These are phyloP conservation scores for Bubo bubo DNA, from an alignment of 2,113 vertebrate species.

Conservation along the genomic window DNA sequence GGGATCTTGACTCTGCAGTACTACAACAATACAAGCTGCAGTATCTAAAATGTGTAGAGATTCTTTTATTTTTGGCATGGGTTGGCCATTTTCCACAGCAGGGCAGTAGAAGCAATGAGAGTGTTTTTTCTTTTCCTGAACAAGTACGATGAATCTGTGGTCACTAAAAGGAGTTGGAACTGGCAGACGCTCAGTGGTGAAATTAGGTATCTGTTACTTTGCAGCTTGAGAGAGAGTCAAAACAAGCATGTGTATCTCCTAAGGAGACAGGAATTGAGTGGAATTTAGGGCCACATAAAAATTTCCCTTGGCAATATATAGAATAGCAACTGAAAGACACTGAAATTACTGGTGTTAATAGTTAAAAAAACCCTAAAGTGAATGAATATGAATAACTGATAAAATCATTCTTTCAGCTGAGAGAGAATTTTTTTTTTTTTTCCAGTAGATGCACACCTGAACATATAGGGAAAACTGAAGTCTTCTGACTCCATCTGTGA, in stretches of 20 bases:
- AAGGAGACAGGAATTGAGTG: not conserved
- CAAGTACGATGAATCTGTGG: not conserved
- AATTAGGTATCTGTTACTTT: not conserved
- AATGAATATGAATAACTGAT: not conserved
- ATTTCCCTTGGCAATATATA: not conserved
- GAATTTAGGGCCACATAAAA: not conserved
- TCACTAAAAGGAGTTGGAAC: not conserved
- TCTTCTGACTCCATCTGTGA: not conserved
- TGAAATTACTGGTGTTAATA: not conserved
- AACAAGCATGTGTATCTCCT: not conserved
- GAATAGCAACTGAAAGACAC: not conserved
- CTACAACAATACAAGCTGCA: not conserved
- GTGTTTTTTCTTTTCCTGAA: conserved; percentile 40
- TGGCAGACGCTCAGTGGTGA: not conserved
- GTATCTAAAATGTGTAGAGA: conserved; percentile 3
- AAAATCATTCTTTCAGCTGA: not conserved
- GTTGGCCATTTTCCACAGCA: not conserved
- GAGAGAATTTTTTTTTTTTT: not conserved
- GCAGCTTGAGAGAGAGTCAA: not conserved
- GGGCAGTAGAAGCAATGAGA: not conserved
- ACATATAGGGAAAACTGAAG: not conserved
- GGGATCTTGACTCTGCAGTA: not conserved
- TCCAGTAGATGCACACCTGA: not conserved
- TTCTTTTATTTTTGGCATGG: not conserved
- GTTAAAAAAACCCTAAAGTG: not conserved